These are phyloP conservation scores for Spodoptera frugiperda DNA, from an alignment of 1,140 invertebrate genomes.

Conservation along the genomic window DNA sequence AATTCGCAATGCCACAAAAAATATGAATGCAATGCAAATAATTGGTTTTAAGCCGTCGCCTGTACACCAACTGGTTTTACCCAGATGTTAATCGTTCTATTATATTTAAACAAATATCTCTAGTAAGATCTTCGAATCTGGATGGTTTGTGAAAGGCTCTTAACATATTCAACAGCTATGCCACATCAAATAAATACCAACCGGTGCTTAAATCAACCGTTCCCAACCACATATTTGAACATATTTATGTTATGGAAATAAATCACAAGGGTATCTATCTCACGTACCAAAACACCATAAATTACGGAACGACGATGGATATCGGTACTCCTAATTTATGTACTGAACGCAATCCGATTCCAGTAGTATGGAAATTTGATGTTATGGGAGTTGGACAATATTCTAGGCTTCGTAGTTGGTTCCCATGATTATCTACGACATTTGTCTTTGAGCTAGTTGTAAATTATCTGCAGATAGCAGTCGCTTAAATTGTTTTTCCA, in stretches of 20 bases:
- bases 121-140: conserved; percentile 8
- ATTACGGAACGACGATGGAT: conserved; percentile 13
- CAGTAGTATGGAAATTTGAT: conserved; percentile 29
- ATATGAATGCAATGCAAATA: conserved; percentile 21
- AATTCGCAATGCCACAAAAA: conserved; percentile 22
- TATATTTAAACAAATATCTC: background rate
- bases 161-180: conserved; percentile 21
- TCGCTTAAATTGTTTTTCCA: background rate
- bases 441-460: conserved; percentile 21
- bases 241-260: conserved; percentile 29
- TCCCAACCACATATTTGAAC: conserved; percentile 1
- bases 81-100: background rate
- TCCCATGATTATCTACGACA: conserved; percentile 35
- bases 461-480: conserved; percentile 31
- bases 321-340: conserved; percentile 42
- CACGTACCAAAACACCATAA: conserved; percentile 38
- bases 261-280: conserved; percentile 24
- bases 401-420: conserved; percentile 15
- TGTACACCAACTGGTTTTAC: background rate
- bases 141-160: conserved; percentile 6
- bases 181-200: conserved; percentile 17
- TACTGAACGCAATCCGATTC: conserved; percentile 35
- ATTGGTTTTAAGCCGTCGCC: background rate
- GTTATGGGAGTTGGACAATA: conserved; percentile 12
- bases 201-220: conserved; percentile 29